Evolutionary conservation across 2,113 vertebrate genomes (phyloP).

Genomic region (Gobio gobio): DNA sequence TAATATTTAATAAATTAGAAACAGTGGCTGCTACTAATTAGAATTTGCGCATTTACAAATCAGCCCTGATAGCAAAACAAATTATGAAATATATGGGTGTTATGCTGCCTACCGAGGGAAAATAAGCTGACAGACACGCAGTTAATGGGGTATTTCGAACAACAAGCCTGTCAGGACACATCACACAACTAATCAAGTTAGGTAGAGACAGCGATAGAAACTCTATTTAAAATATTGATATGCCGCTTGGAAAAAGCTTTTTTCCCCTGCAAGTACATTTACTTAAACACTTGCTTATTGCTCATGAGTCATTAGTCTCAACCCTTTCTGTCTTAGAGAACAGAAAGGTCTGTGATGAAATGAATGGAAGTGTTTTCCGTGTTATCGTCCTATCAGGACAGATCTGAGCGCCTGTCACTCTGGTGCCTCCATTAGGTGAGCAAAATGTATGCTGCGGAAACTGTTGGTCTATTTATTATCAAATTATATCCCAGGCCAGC

Average conservation of each 20-base stretch:
- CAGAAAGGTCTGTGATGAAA: slow-evolving; percentile 86
- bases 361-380: slow-evolving; percentile 73
- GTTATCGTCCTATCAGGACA: slow-evolving; percentile 71
- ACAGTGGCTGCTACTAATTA: slow-evolving; percentile 96
- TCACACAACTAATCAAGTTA: slow-evolving; percentile 98
- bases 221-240: slow-evolving; percentile 99
- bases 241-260: slow-evolving; percentile 92
- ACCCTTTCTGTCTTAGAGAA: slow-evolving; percentile 80
- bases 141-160: slow-evolving; percentile 99
- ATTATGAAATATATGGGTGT: slow-evolving; percentile 99
- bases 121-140: slow-evolving; percentile 96
- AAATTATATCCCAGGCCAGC: slow-evolving; percentile 71
- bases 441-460: slow-evolving; percentile 67
- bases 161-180: slow-evolving; percentile 94
- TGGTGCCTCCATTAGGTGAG: slow-evolving; percentile 69
- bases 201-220: slow-evolving; percentile 87
- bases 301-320: slow-evolving; percentile 95
- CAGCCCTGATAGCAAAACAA: slow-evolving; percentile 99
- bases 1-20: slow-evolving; percentile 98
- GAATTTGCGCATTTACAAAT: slow-evolving; percentile 99
- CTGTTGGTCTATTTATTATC: slow-evolving; percentile 74
- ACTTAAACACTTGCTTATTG: slow-evolving; percentile 98
- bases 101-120: slow-evolving; percentile 84
- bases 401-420: slow-evolving; percentile 61
- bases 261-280: slow-evolving; percentile 83